These are phyloP conservation scores for Eupeodes latifasciatus DNA, from an alignment of 2,888 invertebrate genomes.

Conservation along the genomic window DNA sequence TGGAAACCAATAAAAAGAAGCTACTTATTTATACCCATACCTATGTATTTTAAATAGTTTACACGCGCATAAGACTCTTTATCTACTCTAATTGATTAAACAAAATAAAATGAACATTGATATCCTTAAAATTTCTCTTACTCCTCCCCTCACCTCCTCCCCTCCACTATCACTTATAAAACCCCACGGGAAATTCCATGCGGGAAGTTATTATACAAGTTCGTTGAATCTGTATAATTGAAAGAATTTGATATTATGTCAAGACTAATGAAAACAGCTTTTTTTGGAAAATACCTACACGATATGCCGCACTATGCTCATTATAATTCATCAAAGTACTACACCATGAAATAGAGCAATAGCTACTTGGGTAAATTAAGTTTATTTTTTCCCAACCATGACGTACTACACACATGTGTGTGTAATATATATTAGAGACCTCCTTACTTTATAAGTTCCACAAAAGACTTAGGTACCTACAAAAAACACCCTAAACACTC, in stretches of 20 bases:
- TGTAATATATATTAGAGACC: background rate
- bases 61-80: no score
- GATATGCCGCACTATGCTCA: background rate
- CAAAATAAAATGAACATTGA: no score
- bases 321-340: constrained; percentile 6
- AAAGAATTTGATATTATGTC: background rate
- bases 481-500: background rate
- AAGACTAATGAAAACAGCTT: background rate
- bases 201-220: background rate
- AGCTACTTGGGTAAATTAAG: background rate
- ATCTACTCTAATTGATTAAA: no score
- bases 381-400: background rate
- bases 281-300: no score
- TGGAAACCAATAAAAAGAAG: no score
- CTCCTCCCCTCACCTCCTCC: no score
- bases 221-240: constrained; percentile 13
- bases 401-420: background rate
- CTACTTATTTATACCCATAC: no score
- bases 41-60: no score
- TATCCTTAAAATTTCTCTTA: no score
- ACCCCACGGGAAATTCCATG: no score
- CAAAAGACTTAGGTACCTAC: background rate
- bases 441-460: background rate
- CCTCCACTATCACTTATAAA: no score
- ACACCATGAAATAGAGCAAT: background rate